Evolutionary conservation across 1,140 invertebrate genomes (phyloP).

Genomic region (Aphaenogaster rudis): DNA sequence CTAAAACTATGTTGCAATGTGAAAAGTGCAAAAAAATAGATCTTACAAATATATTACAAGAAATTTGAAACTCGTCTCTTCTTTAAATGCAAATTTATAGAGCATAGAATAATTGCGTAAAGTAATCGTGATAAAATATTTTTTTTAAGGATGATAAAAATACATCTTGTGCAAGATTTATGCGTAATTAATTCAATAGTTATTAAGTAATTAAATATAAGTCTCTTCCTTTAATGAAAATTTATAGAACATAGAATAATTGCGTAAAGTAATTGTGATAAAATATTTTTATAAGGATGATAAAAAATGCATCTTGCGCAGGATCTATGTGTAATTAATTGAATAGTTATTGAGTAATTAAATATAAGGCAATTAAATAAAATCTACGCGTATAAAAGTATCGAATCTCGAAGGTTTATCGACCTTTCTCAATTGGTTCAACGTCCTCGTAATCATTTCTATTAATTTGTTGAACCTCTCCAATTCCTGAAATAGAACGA

Average conservation of each 20-base stretch:
- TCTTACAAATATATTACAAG: not conserved
- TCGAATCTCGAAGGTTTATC: conserved; percentile 6
- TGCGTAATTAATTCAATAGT: not conserved
- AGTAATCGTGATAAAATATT: not conserved
- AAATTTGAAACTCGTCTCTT: not conserved
- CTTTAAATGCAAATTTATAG: not conserved
- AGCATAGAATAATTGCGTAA: not conserved
- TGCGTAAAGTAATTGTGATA: not conserved
- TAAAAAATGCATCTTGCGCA: not conserved
- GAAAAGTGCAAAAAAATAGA: not conserved
- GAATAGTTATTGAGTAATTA: not conserved
- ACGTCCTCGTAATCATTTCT: conserved; percentile 90
- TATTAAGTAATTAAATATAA: no score
- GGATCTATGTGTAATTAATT: not conserved
- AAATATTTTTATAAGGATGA: not conserved
- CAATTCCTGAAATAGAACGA: conserved; percentile 95
- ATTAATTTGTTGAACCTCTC: conserved; percentile 95
- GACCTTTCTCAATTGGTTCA: conserved; percentile 92
- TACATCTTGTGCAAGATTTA: not conserved
- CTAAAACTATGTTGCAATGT: not conserved
- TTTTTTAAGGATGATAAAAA: not conserved
- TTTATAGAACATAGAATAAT: not conserved
- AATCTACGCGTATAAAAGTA: not conserved
- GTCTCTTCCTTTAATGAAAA: not conserved
- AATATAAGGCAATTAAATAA: not conserved